Percentiles rank a stretch among this genome's conserved stretches.
Evolutionary conservation across 2,797 vertebrate species (phyloP).

Genomic region (Manis pentadactyla): DNA sequence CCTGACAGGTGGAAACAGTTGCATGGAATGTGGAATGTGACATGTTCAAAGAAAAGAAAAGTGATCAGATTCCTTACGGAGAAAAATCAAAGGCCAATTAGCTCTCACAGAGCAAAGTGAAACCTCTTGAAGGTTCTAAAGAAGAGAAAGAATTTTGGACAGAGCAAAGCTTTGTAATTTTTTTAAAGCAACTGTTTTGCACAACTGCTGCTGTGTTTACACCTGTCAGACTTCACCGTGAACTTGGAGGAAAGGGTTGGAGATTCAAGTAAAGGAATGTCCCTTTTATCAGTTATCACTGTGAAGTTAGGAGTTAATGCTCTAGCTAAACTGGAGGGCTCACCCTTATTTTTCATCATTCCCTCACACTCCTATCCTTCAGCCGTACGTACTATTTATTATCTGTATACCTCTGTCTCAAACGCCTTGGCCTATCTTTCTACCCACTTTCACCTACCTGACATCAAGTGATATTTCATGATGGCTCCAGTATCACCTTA

Average conservation of each 20-base stretch:
- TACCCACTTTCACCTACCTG: background rate
- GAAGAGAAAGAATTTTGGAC: slow-evolving; percentile 16
- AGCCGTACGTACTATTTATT: background rate
- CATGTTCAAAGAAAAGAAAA: slow-evolving; percentile 53
- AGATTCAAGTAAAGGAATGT: background rate
- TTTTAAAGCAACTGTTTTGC: slow-evolving; percentile 49
- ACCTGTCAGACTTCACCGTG: background rate
- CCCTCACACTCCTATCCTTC: background rate
- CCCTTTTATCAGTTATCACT: background rate
- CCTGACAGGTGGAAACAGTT: slow-evolving; percentile 57
- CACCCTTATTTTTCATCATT: background rate
- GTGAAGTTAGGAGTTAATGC: slow-evolving; percentile 33
- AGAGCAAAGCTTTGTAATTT: slow-evolving; percentile 26
- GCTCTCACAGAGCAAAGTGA: background rate
- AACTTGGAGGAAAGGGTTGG: background rate
- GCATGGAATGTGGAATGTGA: slow-evolving; percentile 12
- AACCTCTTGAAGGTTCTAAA: slow-evolving; percentile 10
- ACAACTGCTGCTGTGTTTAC: slow-evolving; percentile 3
- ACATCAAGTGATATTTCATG: background rate
- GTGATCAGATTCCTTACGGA: slow-evolving; percentile 8
- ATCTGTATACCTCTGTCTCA: background rate
- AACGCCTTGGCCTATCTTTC: background rate
- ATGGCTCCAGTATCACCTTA: background rate
- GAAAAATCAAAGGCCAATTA: background rate
- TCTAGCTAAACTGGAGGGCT: slow-evolving; percentile 22